Evolutionary conservation across 2,113 vertebrate genomes (phyloP), one percentile per base, ranked within the genome.

Genomic region (Haemorhous mexicanus): DNA sequence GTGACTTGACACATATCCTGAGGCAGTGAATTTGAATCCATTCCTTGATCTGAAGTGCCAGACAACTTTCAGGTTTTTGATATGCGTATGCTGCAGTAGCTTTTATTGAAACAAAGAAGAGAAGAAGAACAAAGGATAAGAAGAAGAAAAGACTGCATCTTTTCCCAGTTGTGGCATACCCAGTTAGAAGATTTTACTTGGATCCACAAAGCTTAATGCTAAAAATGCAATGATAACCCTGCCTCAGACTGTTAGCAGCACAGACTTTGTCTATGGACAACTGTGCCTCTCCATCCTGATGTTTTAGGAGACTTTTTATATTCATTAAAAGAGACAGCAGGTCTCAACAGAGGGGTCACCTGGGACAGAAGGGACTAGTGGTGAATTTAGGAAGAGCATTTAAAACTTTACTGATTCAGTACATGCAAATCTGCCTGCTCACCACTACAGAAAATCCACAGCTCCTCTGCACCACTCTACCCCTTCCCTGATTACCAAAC

Each of bases 1-100:
- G 91, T 75, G 85, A 94, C 86, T 95, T 97, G 95, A 97, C 94
- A 97, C 75, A 95, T 96, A 95, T 96, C 96, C 96, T n/a, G 88
- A 96, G 97, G 96, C 96, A 96, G 74, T 97, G 95, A 95, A 94
- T 97, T 92, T 97, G 96, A 97, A 97, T 97, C 94, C 87, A 46
- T 80, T 86, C 94, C 96, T 97, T 96, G 97, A 96, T 97, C 96
- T 97, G 92, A 95, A 96, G 95, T 93, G 86, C 94, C 92, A 96
- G 96, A 86, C 94, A 94, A 91, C 91, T 95, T 97, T 97, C 93
- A 92, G 94, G 88, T 89, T 95, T 97, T 96, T 97, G 96, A 95
- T 95, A 97, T 96, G 94, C 64, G 2, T 92, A 88, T 47, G 75
- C 86, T 94, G 90, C 89, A 75, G 92, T 77, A 95, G 93, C 86